Conservation (phyloP, 2,888 invertebrate species). For the Drosophila setosimentum region DNA sequence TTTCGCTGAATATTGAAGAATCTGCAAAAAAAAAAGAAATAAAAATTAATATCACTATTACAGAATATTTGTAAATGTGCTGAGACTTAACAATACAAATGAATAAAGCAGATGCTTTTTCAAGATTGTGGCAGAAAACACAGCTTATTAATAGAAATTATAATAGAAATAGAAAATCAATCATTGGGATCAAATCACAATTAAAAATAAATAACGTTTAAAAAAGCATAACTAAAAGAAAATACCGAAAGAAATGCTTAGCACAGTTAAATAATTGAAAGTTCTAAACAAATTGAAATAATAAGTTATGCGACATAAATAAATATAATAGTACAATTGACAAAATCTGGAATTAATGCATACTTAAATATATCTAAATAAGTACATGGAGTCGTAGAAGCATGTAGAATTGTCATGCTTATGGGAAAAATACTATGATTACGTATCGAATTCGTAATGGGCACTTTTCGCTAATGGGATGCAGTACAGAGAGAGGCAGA, state of each 20-base stretch:
- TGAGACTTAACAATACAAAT: neutral
- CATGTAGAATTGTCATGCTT: too few species aligned
- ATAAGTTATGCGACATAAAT: neutral
- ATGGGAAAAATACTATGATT: neutral
- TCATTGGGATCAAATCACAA: neutral
- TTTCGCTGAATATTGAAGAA: constrained; percentile 84
- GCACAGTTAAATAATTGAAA: neutral
- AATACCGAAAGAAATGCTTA: neutral
- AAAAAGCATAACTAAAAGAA: neutral
- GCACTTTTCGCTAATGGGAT: neutral
- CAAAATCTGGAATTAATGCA: neutral
- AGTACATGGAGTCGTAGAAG: neutral
- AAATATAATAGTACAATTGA: neutral
- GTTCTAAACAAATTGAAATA: neutral
- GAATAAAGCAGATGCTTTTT: neutral
- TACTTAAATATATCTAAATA: neutral
- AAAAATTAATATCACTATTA: neutral
- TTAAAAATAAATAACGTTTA: neutral
- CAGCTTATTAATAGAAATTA: neutral
- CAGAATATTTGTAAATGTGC: neutral
- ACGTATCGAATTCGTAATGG: neutral
- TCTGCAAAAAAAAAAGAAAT: constrained; percentile 49
- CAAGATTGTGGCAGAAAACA: neutral
- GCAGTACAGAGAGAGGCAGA: neutral
- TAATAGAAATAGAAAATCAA: neutral